Conservation (phyloP, 1,140 invertebrate species). For the Formica selysi region DNA sequence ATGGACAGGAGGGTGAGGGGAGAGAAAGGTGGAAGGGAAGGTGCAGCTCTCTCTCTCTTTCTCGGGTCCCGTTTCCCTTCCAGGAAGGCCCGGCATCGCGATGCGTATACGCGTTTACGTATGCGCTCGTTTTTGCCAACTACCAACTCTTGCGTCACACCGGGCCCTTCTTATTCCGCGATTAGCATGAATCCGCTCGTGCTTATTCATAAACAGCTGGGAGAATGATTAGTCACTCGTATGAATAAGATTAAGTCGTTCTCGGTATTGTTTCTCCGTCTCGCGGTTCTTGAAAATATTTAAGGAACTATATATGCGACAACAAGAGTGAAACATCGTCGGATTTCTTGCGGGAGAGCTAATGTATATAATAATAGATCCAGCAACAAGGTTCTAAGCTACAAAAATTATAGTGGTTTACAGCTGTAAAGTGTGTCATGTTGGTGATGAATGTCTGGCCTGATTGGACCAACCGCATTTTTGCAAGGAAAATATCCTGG, state of each 20-base stretch:
- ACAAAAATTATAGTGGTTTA: conserved; percentile 34
- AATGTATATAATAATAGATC: conserved; percentile 11
- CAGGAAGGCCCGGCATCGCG: conserved; percentile 80
- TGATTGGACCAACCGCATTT: conserved; percentile 32
- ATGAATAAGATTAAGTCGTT: conserved; percentile 47
- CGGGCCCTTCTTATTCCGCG: conserved; percentile 44
- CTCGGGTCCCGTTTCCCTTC: conserved; percentile 76
- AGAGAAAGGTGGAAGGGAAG: conserved; percentile 2
- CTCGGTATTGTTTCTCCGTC: conserved; percentile 18
- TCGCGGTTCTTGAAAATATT: background rate
- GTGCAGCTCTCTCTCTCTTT: conserved; percentile 28
- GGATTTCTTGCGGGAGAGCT: background rate
- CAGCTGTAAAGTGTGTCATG: conserved; percentile 20
- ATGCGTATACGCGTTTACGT: conserved; percentile 32
- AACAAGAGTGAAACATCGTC: background rate
- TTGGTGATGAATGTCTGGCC: background rate
- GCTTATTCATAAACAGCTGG: conserved; percentile 24
- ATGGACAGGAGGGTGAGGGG: background rate
- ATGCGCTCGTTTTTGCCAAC: conserved; percentile 77
- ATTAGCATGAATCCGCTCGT: conserved; percentile 47
- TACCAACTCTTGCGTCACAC: conserved; percentile 79
- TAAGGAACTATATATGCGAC: background rate
- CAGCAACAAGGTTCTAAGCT: background rate
- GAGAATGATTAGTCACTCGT: conserved; percentile 49
- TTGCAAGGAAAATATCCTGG: conserved; percentile 16